Evolutionary conservation across 2,113 vertebrate genomes (phyloP).

Genomic region (Toxostoma redivivum): DNA sequence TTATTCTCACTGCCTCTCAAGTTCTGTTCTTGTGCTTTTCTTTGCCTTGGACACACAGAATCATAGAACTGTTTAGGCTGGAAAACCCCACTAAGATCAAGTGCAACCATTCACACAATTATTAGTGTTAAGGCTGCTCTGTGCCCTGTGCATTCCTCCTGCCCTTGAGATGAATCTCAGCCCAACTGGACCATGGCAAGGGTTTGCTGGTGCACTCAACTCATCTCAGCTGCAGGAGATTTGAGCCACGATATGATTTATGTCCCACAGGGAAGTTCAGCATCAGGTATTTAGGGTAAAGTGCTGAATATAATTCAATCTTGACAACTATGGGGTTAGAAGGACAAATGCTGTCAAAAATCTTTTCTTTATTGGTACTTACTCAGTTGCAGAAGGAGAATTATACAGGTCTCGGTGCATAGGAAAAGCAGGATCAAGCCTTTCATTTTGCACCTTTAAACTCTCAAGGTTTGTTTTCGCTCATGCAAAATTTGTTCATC

Average conservation of each 20-base stretch:
- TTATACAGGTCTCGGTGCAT: background rate
- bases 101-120: background rate
- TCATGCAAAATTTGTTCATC: background rate
- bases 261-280: background rate
- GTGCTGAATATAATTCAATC: fast-evolving
- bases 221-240: background rate
- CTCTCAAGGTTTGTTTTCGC: fast-evolving
- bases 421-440: background rate
- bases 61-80: background rate
- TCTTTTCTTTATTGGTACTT: background rate
- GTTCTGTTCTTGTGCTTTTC: background rate
- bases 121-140: background rate
- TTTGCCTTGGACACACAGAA: background rate
- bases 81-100: background rate
- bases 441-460: background rate
- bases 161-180: background rate
- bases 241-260: background rate
- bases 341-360: background rate
- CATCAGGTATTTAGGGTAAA: background rate
- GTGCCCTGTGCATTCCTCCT: background rate
- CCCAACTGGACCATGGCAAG: background rate
- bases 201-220: background rate
- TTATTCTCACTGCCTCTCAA: background rate
- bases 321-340: background rate
- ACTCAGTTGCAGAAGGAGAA: background rate